Evolutionary conservation across 2,888 invertebrate species (phyloP).

Genomic region (Andrena bicolor): DNA sequence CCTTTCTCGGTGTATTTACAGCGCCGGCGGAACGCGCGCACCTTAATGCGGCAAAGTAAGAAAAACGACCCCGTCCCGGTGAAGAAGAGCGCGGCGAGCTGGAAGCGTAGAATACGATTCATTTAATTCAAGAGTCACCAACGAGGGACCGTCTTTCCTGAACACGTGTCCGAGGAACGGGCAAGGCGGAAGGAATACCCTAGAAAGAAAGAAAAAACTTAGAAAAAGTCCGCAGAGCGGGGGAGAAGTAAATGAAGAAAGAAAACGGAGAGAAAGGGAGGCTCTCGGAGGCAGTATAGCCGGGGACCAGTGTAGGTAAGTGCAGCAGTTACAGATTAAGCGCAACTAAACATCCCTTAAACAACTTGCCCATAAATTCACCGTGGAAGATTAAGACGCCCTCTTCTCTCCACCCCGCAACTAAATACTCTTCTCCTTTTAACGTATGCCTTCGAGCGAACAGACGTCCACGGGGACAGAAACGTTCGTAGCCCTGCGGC

Average conservation of each 20-base stretch:
- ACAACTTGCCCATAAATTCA: conserved; percentile 79
- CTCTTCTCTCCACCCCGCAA: conserved; percentile 45
- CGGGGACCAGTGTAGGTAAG: conserved; percentile 47
- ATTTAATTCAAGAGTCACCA: conserved; percentile 36
- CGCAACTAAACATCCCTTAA: conserved; percentile 79
- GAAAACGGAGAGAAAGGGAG: conserved; percentile 14
- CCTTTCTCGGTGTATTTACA: conserved; percentile 8
- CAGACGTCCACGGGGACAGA: conserved; percentile 46
- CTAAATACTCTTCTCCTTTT: conserved; percentile 53
- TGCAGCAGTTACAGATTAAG: conserved; percentile 79
- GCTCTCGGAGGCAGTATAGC: conserved; percentile 10
- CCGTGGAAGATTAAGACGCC: conserved; percentile 77
- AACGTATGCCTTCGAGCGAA: conserved; percentile 50
- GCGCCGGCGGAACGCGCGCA: background rate
- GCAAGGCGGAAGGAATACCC: background rate
- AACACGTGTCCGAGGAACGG: conserved; percentile 18
- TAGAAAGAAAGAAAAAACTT: conserved; percentile 1
- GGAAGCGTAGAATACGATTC: conserved; percentile 26
- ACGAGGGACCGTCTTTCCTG: conserved; percentile 7
- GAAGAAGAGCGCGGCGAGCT: background rate
- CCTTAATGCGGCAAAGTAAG: conserved; percentile 2
- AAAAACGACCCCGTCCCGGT: background rate
- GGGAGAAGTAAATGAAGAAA: conserved; percentile 5
- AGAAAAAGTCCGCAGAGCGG: background rate
- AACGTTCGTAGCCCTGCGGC: conserved; percentile 42